Percentiles rank a stretch among this genome's conserved stretches.
Conservation (phyloP, 2,113 vertebrate species). For the Balaeniceps rex region DNA sequence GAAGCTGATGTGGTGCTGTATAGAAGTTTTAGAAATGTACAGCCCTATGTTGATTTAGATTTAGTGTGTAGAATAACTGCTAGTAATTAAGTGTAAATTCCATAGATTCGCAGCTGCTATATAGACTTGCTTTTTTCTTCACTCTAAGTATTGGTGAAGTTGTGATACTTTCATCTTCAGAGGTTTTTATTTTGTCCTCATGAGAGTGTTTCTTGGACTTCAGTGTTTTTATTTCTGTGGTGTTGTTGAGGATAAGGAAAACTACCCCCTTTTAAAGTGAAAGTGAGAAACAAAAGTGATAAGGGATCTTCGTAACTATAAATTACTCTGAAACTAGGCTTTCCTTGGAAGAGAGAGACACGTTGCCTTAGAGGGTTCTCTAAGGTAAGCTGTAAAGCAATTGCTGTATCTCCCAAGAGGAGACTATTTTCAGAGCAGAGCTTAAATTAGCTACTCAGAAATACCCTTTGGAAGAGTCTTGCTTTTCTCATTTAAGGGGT, state of each 20-base stretch:
- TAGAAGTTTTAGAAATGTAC: background rate
- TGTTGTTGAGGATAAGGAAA: background rate
- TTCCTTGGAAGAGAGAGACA: background rate
- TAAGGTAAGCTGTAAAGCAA: background rate
- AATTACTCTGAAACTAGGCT: background rate
- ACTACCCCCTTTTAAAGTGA: background rate
- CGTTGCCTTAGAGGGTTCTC: background rate
- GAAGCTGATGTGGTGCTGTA: background rate
- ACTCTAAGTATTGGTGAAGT: background rate
- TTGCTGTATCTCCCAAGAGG: background rate
- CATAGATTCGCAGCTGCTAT: background rate
- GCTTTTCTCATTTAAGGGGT: background rate
- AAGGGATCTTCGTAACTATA: background rate
- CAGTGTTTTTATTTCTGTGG: background rate
- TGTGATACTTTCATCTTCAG: background rate
- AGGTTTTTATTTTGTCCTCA: background rate
- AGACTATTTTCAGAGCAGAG: background rate
- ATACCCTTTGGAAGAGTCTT: background rate
- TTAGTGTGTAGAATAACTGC: background rate
- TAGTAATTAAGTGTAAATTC: background rate
- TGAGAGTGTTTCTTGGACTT: background rate
- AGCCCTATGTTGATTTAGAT: background rate
- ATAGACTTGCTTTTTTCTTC: background rate
- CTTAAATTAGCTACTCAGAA: background rate
- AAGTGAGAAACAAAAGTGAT: background rate